Evolutionary conservation across 2,797 vertebrate genomes (phyloP).

Genomic region (Mormyrops attenuatus): DNA sequence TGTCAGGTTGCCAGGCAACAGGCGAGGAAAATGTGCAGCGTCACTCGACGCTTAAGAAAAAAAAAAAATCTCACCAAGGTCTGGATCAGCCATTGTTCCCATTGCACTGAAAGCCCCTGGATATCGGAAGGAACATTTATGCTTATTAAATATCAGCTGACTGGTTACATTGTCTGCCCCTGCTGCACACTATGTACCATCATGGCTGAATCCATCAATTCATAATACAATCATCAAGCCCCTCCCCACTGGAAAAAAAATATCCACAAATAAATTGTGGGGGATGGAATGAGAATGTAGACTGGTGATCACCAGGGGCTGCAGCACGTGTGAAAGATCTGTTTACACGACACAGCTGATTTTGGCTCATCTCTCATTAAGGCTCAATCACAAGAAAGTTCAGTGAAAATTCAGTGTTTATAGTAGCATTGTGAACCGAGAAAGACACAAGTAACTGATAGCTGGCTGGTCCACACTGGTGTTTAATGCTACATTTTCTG

Average conservation of each 20-base stretch:
- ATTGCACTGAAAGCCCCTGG: conserved; percentile 9
- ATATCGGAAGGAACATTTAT: background rate
- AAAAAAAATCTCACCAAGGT: conserved; percentile 35
- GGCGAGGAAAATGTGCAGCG: conserved; percentile 53
- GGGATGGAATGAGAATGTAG: background rate
- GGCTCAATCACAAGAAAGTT: background rate
- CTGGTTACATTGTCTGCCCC: background rate
- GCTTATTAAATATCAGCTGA: background rate
- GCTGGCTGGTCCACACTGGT: background rate
- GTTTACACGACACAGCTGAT: background rate
- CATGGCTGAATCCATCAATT: background rate
- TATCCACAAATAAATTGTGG: background rate
- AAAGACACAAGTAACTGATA: background rate
- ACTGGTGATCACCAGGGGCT: background rate
- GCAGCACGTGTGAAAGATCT: background rate
- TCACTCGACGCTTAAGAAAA: conserved; percentile 55
- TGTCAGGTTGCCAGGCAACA: conserved; percentile 64
- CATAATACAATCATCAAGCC: background rate
- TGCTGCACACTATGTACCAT: background rate
- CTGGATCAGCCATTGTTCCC: conserved; percentile 41
- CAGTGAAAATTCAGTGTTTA: background rate
- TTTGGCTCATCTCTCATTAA: background rate
- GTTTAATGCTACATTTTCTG: background rate
- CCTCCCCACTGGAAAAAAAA: background rate
- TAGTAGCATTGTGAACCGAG: background rate